phyloP scores from a whole-genome alignment of 2,113 vertebrate genomes.

The Meleagris gallopavo region DNA sequence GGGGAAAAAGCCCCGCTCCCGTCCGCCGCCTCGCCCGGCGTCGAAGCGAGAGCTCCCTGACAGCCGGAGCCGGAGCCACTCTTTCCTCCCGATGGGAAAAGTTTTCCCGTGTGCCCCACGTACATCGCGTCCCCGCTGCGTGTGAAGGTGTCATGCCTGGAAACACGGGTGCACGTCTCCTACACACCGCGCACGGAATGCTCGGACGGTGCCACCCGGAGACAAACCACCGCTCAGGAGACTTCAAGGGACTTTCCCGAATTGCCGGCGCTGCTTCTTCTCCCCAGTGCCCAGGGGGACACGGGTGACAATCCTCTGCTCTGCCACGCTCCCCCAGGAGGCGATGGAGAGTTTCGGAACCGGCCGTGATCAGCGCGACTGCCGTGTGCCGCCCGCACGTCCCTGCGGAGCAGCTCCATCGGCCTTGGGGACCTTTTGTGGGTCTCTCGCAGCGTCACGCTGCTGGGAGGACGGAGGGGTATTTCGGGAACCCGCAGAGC shows the following conservation, averaged over 20 bases:
- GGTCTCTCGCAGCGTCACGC: accelerated
- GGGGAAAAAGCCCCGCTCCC: not conserved
- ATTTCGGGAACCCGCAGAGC: not conserved
- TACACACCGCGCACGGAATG: accelerated
- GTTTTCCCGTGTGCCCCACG: not conserved
- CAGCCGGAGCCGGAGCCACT: not conserved
- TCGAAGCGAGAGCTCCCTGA: not conserved
- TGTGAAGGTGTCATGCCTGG: not conserved
- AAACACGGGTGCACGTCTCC: not conserved
- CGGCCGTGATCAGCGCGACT: accelerated
- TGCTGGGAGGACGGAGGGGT: not conserved
- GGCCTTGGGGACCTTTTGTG: not conserved
- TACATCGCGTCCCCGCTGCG: not conserved
- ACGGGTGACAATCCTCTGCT: not conserved
- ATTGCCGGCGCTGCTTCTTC: not conserved
- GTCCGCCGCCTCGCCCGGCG: not conserved
- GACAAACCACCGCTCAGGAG: not conserved
- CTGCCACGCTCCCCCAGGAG: not conserved
- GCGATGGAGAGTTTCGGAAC: not conserved
- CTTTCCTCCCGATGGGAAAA: not conserved
- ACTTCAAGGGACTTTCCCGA: not conserved
- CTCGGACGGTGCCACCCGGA: not conserved
- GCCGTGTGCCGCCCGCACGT: not conserved
- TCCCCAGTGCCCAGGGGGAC: not conserved
- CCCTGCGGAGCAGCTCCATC: not conserved